Evolutionary conservation across 2,797 vertebrate species (phyloP), one percentile per base, ranked within the genome.

Genomic region (Sebastes umbrosus): DNA sequence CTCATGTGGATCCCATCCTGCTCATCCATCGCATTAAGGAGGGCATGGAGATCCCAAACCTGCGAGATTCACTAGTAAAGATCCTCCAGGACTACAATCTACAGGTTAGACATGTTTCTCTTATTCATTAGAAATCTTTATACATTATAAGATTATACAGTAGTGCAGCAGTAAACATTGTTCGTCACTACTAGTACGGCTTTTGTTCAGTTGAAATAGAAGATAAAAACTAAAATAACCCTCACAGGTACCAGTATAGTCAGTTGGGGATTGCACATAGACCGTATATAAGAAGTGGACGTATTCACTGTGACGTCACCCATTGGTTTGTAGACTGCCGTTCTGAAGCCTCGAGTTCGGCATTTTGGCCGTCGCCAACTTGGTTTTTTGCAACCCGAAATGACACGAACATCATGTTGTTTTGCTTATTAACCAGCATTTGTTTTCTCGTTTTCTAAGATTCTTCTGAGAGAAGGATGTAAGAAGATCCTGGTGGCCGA

Each of bases 81-180:
- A 99, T 99, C 89, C 96, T 99, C 58, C 99, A 99, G 64, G 99
- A 99, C 94, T 99, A 99, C 92, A 99, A 99, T 88, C 96, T 99
- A 73, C 98, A 99, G 95, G 98, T 99, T 69, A 91, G 87, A 85
- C 25, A 22, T 52, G 3, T 16, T 18, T 55, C 2, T 39, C 0
- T 39, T 8, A 3, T 7, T 13, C 2, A 14, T 13, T 55, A 36
- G 5, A 22, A 39, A 58, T 55, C 3, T 46, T 50, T 25, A 64
- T 63, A 67, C 2, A 4, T 43, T 16, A 43, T 43, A 9, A 20
- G 2, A 20, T 52, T 52, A 52, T 52, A 67, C 6, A 39, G 4
- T 14, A 46, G 25, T 12, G 9, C 25, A 65, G 34, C 32, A 14
- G 11, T 58, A 13, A 72, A 46, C 5, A 3, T 18, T n/a, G 43